These are phyloP conservation scores for Acheta domesticus DNA, from an alignment of 2,888 invertebrate genomes.

Conservation along the genomic window DNA sequence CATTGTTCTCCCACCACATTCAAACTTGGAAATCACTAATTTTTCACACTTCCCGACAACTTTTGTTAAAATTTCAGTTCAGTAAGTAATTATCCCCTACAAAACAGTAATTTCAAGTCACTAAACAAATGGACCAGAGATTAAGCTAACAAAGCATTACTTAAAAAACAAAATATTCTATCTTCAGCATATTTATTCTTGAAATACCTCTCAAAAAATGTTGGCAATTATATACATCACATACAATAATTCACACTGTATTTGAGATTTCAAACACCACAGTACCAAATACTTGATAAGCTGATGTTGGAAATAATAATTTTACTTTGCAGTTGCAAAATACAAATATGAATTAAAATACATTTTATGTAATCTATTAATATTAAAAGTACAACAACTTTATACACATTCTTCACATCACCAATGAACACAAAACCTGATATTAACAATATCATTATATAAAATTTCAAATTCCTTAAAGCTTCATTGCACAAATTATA, in stretches of 20 bases:
- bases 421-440: constrained; percentile 2
- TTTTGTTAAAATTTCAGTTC: too few relatives aligned
- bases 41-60: too few relatives aligned
- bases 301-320: neutral
- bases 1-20: too few relatives aligned
- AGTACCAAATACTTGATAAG: neutral
- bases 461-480: neutral
- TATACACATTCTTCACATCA: neutral
- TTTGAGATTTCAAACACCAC: neutral
- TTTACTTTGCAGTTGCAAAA: neutral
- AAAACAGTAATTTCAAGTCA: too few relatives aligned
- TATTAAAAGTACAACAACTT: neutral
- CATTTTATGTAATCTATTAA: neutral
- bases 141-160: too few relatives aligned
- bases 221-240: neutral
- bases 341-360: neutral
- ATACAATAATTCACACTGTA: neutral
- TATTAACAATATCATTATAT: neutral
- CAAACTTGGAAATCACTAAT: too few relatives aligned
- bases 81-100: too few relatives aligned
- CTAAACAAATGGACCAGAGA: too few relatives aligned
- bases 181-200: too few relatives aligned
- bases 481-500: neutral
- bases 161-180: too few relatives aligned
- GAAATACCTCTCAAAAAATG: neutral